Evolutionary conservation across 2,113 vertebrate genomes (phyloP), one percentile per base, ranked within the genome.

Genomic region (Sprattus sprattus): DNA sequence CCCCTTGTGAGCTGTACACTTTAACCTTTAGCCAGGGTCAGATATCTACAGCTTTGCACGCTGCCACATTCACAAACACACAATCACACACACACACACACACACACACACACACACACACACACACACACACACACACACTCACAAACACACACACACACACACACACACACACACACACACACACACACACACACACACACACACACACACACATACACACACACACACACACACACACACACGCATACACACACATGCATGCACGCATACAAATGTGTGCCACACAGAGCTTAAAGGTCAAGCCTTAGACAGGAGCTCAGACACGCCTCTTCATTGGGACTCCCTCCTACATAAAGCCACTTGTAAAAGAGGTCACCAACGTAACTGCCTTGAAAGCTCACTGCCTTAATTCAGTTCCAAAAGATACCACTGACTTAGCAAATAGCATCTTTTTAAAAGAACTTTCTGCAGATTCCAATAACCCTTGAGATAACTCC

Each of bases 131-230:
- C 64, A 71, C 25, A 71, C 15, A 28, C 15, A 11, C 64, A 71
- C 64, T n/a, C 3, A 47, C 39, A 47, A 39, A 16, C 10, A 78
- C 20, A 46, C 22, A 82, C 50, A 71, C 22, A 47, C 5, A 87
- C 64, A 82, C 50, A 85, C 8, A 39, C 54, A 83, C 81, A 81
- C 47, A 84, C 13, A 84, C 49, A 50, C 60, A 57, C 81, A 85
- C 57, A 60, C 67, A 60, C 64, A 71, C 64, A 71, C 8, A 11
- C 64, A 71, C 15, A 11, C 64, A 71, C 15, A 11, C 64, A 71
- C 25, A 71, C 15, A 28, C 15, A 11, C 64, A 71, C 64, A 71
- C n/a, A 71, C 15, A 71, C 50, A 71, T 11, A 47, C 5, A 87
- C 64, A 82, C 50, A 85, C 8, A 39, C 54, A 83, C 81, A 81